Percentiles rank a stretch among this genome's conserved stretches.
These are phyloP conservation scores for Mus spretus DNA, from an alignment of 2,797 vertebrate species.

Conservation along the genomic window DNA sequence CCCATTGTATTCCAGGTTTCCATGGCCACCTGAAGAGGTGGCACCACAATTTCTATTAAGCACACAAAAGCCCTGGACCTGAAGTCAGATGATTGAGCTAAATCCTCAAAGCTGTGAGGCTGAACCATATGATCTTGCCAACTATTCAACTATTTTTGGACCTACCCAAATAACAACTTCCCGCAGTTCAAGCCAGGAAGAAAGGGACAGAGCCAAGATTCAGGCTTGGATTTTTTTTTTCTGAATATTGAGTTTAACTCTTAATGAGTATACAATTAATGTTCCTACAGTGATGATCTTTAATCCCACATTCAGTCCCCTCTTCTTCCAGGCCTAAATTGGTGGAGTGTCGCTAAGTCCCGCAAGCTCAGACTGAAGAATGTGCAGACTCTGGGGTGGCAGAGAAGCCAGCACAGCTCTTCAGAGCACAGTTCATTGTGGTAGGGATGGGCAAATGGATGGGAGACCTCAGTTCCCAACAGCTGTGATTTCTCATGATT, in stretches of 20 bases:
- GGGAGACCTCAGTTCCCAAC: background rate
- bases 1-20: fast-evolving
- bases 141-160: background rate
- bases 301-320: fast-evolving
- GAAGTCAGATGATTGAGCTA: no score
- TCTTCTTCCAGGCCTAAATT: fast-evolving
- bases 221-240: background rate
- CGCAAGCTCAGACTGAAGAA: fast-evolving
- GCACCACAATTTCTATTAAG: no score
- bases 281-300: background rate
- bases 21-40: background rate
- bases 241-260: background rate
- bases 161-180: background rate
- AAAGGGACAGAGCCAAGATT: background rate
- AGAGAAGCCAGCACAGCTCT: background rate
- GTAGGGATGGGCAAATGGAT: background rate
- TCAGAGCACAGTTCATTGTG: no score
- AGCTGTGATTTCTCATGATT: background rate
- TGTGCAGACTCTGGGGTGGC: fast-evolving
- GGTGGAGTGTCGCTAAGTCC: fast-evolving
- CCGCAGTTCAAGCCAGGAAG: background rate
- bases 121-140: background rate
- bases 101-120: background rate
- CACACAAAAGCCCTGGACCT: background rate
- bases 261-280: background rate